A percentile compares a stretch with the other conserved stretches of the same genome.
Evolutionary conservation across 2,113 vertebrate species (phyloP).

Genomic region (cattle (Bos taurus)): DNA sequence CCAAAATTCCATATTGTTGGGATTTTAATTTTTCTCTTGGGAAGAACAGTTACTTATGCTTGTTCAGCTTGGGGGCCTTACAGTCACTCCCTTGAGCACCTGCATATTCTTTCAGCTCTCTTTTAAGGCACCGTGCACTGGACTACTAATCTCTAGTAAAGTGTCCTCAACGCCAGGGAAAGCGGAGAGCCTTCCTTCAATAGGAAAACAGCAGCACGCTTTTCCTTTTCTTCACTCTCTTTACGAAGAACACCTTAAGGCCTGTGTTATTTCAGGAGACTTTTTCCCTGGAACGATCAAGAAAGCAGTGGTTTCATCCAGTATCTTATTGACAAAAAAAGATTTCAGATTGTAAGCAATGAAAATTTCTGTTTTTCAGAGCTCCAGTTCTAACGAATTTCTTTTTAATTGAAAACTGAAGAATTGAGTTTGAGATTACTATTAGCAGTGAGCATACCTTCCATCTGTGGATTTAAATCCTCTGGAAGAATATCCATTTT

Average conservation of each 20-base stretch:
- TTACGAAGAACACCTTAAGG: background rate
- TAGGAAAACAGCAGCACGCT: background rate
- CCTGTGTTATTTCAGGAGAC: background rate
- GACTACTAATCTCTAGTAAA: background rate
- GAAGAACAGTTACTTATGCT: background rate
- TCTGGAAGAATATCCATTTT: background rate
- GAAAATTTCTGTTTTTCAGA: background rate
- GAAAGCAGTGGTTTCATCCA: background rate
- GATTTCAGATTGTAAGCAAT: background rate
- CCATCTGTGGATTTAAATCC: slow-evolving; percentile 10
- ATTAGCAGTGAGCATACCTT: background rate
- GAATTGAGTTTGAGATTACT: background rate
- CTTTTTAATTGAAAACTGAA: slow-evolving; percentile 40
- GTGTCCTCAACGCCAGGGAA: background rate
- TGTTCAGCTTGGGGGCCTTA: slow-evolving; percentile 27
- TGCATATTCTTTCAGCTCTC: slow-evolving; percentile 44
- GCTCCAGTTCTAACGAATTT: background rate
- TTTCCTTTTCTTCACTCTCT: background rate
- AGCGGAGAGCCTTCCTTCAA: background rate
- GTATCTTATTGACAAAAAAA: background rate
- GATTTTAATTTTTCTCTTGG: slow-evolving; percentile 30
- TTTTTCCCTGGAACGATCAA: background rate
- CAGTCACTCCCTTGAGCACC: background rate
- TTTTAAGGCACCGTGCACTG: background rate
- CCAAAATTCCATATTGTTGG: background rate